A percentile compares a stretch with the other conserved stretches of the same genome.
These are phyloP conservation scores for Hydrolagus colliei DNA, from an alignment of 2,797 vertebrate species.

Conservation along the genomic window DNA sequence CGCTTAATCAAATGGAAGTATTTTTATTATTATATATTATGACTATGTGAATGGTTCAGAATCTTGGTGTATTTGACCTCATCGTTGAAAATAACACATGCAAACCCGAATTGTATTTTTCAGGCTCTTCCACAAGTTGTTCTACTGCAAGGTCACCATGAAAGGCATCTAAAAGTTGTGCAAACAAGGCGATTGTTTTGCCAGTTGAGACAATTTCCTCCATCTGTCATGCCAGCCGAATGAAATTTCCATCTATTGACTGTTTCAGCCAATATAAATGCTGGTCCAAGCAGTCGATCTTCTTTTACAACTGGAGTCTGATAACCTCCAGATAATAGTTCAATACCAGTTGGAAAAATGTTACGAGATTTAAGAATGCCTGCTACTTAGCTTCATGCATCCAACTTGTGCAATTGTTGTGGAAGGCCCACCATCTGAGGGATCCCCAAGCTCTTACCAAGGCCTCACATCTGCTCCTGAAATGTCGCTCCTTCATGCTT, in stretches of 20 bases:
- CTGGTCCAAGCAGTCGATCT: slow-evolving; percentile 73
- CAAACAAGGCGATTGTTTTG: slow-evolving; percentile 66
- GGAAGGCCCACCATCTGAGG: slow-evolving; percentile 85
- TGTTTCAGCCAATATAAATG: slow-evolving; percentile 73
- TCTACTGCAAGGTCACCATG: slow-evolving; percentile 65
- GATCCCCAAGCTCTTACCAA: slow-evolving; percentile 72
- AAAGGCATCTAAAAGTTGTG: slow-evolving; percentile 64
- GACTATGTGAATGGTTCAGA: background rate
- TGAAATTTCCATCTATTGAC: slow-evolving; percentile 66
- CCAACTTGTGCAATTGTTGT: slow-evolving; percentile 79
- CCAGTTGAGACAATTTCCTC: slow-evolving; percentile 60
- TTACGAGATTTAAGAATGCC: slow-evolving; percentile 71
- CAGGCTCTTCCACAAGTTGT: slow-evolving; percentile 24
- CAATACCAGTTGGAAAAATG: slow-evolving; percentile 65
- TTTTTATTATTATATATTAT: background rate
- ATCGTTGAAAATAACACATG: background rate
- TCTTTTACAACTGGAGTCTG: slow-evolving; percentile 77
- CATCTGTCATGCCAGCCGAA: slow-evolving; percentile 79
- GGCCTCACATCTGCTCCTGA: slow-evolving; percentile 76
- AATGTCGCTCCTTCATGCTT: slow-evolving; percentile 96
- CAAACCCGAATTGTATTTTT: background rate
- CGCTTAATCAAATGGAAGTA: background rate
- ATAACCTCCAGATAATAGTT: slow-evolving; percentile 63
- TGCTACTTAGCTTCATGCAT: slow-evolving; percentile 89
- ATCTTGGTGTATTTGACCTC: background rate